Percentiles rank a stretch among this genome's conserved stretches.
phyloP scores from a whole-genome alignment of 2,888 invertebrate genomes.

The Oxycera nigricornis region DNA sequence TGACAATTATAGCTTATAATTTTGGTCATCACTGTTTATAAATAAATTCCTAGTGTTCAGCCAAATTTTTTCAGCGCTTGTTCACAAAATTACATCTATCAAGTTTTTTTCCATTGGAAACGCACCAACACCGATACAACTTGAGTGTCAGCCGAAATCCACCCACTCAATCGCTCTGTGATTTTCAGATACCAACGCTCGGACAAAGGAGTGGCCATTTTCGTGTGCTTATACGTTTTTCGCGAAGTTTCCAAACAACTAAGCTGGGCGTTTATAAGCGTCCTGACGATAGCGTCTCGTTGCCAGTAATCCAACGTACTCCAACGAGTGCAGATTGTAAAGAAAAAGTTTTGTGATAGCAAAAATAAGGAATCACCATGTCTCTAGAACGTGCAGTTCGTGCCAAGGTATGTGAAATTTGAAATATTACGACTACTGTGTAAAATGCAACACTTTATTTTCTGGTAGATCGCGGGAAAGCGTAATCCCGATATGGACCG shows the following conservation, averaged over 20 bases:
- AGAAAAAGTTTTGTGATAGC: constrained; percentile 33
- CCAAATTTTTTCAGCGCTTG: neutral
- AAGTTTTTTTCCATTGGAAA: constrained; percentile 4
- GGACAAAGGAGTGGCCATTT: constrained; percentile 11
- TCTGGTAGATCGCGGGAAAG: constrained; percentile 78
- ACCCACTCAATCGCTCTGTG: constrained; percentile 5
- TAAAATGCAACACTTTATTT: neutral
- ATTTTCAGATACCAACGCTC: neutral
- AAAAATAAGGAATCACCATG: constrained; percentile 66
- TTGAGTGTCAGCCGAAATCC: neutral
- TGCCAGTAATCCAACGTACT: constrained; percentile 58
- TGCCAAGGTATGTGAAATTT: constrained; percentile 72
- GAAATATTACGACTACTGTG: neutral
- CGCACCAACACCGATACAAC: neutral
- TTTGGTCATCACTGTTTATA: neutral
- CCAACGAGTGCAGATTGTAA: constrained; percentile 55
- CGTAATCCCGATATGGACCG: constrained; percentile 82
- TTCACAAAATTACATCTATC: constrained; percentile 13
- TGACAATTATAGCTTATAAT: too few relatives aligned
- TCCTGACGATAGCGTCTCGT: constrained; percentile 53
- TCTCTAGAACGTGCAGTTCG: constrained; percentile 93
- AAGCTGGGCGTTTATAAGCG: constrained; percentile 56
- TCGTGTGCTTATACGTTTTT: constrained; percentile 18
- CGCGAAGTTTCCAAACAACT: constrained; percentile 38
- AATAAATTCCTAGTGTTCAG: neutral